A percentile compares a stretch with the other conserved stretches of the same genome.
These are phyloP conservation scores for Hippasteria phrygiana DNA, from an alignment of 53 echinoderm and acorn worm genomes.

Conservation along the genomic window DNA sequence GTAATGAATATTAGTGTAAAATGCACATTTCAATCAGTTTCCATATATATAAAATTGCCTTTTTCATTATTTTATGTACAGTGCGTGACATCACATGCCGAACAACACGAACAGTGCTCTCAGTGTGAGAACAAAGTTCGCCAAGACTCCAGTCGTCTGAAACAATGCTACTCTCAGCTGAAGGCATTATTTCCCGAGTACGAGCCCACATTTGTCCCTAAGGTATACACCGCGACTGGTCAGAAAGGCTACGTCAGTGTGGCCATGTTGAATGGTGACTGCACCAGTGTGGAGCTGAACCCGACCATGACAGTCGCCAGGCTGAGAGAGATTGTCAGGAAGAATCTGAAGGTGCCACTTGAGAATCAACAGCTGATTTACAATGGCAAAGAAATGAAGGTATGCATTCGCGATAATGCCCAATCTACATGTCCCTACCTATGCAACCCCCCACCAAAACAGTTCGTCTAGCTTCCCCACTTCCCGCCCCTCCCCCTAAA, in stretches of 20 bases:
- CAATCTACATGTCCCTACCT: too few relatives aligned
- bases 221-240: not conserved
- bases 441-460: too few relatives aligned
- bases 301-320: conserved; percentile 20
- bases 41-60: not conserved
- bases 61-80: conserved; percentile 10
- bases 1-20: not conserved
- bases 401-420: not conserved
- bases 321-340: conserved; percentile 12
- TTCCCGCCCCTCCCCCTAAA: too few relatives aligned
- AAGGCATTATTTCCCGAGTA: conserved; percentile 61
- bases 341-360: conserved; percentile 28
- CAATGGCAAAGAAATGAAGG: conserved; percentile 66
- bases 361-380: conserved; percentile 62
- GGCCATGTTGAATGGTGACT: conserved; percentile 65
- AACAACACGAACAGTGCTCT: conserved; percentile 48
- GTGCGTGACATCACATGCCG: conserved; percentile 45
- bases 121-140: conserved; percentile 19
- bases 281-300: conserved; percentile 20
- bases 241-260: conserved; percentile 31
- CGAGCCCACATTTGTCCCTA: conserved; percentile 21
- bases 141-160: conserved; percentile 29
- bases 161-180: conserved; percentile 33
- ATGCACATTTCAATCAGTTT: not conserved
- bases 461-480: too few relatives aligned